These are phyloP conservation scores for Mastigias papua DNA, from an alignment of 30 jellyfish, hydroid and myxozoan species.

Conservation along the genomic window DNA sequence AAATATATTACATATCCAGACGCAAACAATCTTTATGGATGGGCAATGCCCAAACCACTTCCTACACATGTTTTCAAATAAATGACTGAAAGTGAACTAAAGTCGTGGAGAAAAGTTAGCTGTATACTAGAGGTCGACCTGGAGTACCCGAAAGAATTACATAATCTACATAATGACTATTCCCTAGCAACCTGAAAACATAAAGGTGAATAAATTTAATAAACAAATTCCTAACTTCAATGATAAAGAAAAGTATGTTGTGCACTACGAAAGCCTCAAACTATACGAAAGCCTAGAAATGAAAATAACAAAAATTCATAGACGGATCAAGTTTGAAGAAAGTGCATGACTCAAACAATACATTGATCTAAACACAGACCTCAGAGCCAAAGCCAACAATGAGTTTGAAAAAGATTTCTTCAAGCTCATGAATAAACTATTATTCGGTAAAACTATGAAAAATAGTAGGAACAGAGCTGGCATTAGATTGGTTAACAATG, in stretches of 20 bases:
- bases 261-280: too few relatives aligned
- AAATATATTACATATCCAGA: conserved; percentile 58
- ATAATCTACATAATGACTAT: conserved; percentile 68
- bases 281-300: conserved; percentile 53
- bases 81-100: conserved; percentile 44
- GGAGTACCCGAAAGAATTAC: conserved; percentile 68
- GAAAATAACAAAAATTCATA: conserved; percentile 48
- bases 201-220: conserved; percentile 8
- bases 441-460: conserved; percentile 77
- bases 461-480: conserved; percentile 65
- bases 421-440: too few relatives aligned
- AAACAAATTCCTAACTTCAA: conserved; percentile 67
- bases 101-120: conserved; percentile 20
- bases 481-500: conserved; percentile 29
- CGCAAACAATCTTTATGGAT: conserved; percentile 82
- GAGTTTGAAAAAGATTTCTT: conserved; percentile 74
- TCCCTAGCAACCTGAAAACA: conserved; percentile 74
- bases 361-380: conserved; percentile 62
- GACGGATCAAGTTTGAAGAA: conserved; percentile 60
- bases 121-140: conserved; percentile 60
- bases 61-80: conserved; percentile 71
- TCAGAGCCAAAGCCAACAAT: conserved; percentile 45
- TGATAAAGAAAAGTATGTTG: conserved; percentile 48
- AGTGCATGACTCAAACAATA: conserved; percentile 51
- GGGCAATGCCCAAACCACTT: conserved; percentile 65